Evolutionary conservation across 2,113 vertebrate species (phyloP).

Genomic region (Galbula dea): DNA sequence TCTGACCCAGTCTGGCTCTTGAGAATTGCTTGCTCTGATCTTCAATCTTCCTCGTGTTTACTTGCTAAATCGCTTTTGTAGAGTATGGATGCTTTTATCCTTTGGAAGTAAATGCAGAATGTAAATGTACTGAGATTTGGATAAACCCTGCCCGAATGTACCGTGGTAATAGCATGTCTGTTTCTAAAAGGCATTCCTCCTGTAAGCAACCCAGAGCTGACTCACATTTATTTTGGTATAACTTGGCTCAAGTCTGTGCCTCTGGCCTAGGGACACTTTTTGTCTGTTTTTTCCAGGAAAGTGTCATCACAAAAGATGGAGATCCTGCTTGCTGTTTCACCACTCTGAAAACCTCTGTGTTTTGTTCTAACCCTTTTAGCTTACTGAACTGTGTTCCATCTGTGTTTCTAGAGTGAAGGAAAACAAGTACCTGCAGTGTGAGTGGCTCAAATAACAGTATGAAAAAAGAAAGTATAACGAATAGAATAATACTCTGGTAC

Average conservation of each 20-base stretch:
- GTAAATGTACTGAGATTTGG: neutral
- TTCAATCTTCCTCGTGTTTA: slow-evolving; percentile 2
- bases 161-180: neutral
- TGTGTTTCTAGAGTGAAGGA: slow-evolving; percentile 7
- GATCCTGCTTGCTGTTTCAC: neutral
- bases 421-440: neutral
- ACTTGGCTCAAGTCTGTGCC: neutral
- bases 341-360: slow-evolving; percentile 23
- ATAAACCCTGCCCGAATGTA: neutral
- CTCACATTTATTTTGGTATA: neutral
- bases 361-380: slow-evolving; percentile 51
- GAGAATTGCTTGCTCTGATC: neutral
- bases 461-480: neutral
- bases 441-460: neutral
- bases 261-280: neutral
- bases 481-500: neutral
- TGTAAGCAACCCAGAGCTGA: neutral
- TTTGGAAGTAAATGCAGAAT: neutral
- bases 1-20: neutral
- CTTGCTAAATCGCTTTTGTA: neutral
- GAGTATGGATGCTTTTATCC: neutral
- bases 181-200: slow-evolving; percentile 6
- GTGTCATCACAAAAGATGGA: neutral
- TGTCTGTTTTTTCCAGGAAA: neutral
- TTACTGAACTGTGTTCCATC: slow-evolving; percentile 28